A percentile compares a stretch with the other conserved stretches of the same genome.
phyloP scores from a whole-genome alignment of 2,113 vertebrate genomes.

The Toxotes chatareus region DNA sequence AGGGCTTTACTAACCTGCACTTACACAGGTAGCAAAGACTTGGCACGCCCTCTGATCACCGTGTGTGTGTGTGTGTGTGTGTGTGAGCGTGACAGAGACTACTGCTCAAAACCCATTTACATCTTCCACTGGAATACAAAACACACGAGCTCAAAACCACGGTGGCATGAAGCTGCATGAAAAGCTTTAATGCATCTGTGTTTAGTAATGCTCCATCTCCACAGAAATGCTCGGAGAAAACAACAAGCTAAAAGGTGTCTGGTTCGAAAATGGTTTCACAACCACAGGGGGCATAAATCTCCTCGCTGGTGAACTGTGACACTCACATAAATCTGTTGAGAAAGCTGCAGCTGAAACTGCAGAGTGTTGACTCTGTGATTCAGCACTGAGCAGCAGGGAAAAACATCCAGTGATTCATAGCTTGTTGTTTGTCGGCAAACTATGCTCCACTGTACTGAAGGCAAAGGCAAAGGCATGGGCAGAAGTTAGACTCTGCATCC shows the following conservation, averaged over 20 bases:
- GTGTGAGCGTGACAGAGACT: not conserved
- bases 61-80: slow-evolving; percentile 11
- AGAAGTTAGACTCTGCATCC: not conserved
- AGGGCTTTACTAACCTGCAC: slow-evolving; percentile 47
- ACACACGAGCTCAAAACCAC: not conserved
- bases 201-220: not conserved
- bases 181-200: not conserved
- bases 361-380: slow-evolving; percentile 48
- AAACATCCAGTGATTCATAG: slow-evolving; percentile 52
- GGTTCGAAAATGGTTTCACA: slow-evolving; percentile 26
- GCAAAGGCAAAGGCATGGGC: not conserved
- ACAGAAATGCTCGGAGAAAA: not conserved
- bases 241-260: slow-evolving; percentile 3
- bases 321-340: slow-evolving; percentile 44
- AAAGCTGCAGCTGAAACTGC: slow-evolving; percentile 52
- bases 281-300: slow-evolving; percentile 38
- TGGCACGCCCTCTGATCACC: slow-evolving; percentile 17
- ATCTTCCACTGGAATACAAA: not conserved
- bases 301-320: slow-evolving; percentile 19
- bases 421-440: slow-evolving; percentile 41
- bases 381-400: slow-evolving; percentile 30
- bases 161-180: not conserved
- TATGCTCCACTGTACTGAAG: slow-evolving; percentile 21
- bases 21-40: slow-evolving; percentile 34
- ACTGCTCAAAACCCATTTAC: slow-evolving; percentile 2